Evolutionary conservation across 2,888 invertebrate species (phyloP), one percentile per base, ranked within the genome.

Genomic region (Operophtera brumata): DNA sequence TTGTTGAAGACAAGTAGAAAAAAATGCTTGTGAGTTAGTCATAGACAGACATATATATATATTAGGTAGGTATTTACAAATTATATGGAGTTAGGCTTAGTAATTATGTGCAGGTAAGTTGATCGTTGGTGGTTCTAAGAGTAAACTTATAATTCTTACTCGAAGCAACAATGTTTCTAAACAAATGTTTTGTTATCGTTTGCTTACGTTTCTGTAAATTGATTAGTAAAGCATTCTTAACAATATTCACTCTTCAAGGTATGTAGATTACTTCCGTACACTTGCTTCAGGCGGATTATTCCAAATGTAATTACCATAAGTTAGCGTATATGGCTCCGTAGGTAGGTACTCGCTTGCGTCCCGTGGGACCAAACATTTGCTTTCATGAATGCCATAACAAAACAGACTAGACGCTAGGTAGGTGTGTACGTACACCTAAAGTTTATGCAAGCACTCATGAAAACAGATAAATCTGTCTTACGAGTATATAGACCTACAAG

Each of bases 311-410:
- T 87, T 86, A 87, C 78, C 84, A 86, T 88, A 88, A 82, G 77
- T 84, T 83, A 69, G 69, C 73, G 70, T 71, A 71, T 78, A 71
- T 74, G 76, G 20, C 20, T 20, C 20, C 20, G 20, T 20, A 20
- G 20, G 20, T 20, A n/a, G n/a, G n/a, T 77, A 81, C 78, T 79
- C 73, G 65, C 67, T 64, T 64, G 67, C 70, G 65, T 72, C 78
- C 81, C 82, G 64, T 67, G 81, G 81, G 84, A 82, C 78, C 70
- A 78, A 84, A 80, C 84, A 82, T 82, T 85, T 80, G 77, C 82
- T 80, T 81, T 85, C 84, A 86, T 86, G 88, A 86, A 87, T 87
- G 84, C 82, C 81, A 82, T 85, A 84, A 78, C 83, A 84, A 81
- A 84, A 83, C 84, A 84, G 79, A 82, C 76, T 84, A 84, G 79